These are phyloP conservation scores for Lochmaea crataegi DNA, from an alignment of 2,888 invertebrate genomes.

Conservation along the genomic window DNA sequence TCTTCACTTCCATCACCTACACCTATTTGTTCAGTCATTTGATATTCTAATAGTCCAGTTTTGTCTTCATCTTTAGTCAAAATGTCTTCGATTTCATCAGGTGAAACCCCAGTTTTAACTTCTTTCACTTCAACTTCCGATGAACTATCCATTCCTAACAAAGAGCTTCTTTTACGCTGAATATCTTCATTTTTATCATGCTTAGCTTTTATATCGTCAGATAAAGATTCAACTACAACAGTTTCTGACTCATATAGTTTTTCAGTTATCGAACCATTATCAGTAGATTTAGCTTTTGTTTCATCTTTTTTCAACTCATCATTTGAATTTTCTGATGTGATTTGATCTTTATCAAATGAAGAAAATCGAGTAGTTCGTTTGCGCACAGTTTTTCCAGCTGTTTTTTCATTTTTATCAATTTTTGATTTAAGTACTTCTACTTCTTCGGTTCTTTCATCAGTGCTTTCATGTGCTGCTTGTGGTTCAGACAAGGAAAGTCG, in stretches of 20 bases:
- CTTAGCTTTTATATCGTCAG: no score
- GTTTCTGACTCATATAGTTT: neutral
- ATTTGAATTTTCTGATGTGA: neutral
- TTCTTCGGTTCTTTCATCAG: neutral
- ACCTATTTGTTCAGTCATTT: no score
- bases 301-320: neutral
- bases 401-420: neutral
- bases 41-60: no score
- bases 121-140: neutral
- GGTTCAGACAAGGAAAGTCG: slow-evolving; percentile 15
- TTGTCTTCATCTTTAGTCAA: no score
- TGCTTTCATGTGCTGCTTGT: no score
- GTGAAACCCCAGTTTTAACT: neutral
- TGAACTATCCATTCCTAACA: neutral
- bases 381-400: no score
- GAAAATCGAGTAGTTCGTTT: slow-evolving; percentile 1
- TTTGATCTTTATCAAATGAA: no score
- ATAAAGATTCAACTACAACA: neutral
- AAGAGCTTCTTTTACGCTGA: neutral
- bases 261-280: neutral
- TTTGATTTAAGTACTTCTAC: neutral
- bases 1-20: neutral
- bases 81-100: neutral
- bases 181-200: neutral
- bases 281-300: neutral